These are phyloP conservation scores for Takifugu ocellatus DNA, from an alignment of 2,797 vertebrate species.

Conservation along the genomic window DNA sequence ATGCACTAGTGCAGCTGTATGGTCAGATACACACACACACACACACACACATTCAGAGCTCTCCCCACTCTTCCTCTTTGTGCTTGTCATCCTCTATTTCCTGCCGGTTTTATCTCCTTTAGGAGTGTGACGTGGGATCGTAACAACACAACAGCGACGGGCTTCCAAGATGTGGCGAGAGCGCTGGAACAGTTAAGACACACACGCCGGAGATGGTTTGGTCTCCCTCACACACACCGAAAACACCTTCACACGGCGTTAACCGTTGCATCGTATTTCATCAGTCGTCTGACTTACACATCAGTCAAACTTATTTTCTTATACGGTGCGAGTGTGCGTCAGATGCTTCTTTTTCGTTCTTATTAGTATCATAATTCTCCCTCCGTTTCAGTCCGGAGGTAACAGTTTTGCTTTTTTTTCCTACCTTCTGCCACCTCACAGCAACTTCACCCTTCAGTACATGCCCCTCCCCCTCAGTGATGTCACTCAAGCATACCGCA, in stretches of 20 bases:
- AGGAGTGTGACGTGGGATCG: constrained; percentile 92
- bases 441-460: constrained; percentile 89
- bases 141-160: constrained; percentile 85
- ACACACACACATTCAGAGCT: neutral
- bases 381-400: constrained; percentile 13
- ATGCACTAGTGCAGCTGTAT: neutral
- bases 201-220: constrained; percentile 18
- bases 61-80: constrained; percentile 22
- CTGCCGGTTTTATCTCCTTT: constrained; percentile 33
- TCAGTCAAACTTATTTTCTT: constrained; percentile 27
- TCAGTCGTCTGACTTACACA: constrained; percentile 53
- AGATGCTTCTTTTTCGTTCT: constrained; percentile 45
- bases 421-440: constrained; percentile 41
- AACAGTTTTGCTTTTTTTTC: neutral
- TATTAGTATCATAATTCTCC: constrained; percentile 30
- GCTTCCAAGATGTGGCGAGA: constrained; percentile 87
- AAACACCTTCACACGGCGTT: constrained; percentile 44
- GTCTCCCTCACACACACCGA: constrained; percentile 10
- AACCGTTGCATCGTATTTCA: constrained; percentile 66
- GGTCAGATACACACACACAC: neutral
- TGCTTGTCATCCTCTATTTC: constrained; percentile 37
- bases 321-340: constrained; percentile 15
- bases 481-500: constrained; percentile 86
- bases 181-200: constrained; percentile 87
- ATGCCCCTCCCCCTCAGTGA: constrained; percentile 90